phyloP scores from a whole-genome alignment of 2,113 vertebrate species.

The Siphamia tubifer region DNA sequence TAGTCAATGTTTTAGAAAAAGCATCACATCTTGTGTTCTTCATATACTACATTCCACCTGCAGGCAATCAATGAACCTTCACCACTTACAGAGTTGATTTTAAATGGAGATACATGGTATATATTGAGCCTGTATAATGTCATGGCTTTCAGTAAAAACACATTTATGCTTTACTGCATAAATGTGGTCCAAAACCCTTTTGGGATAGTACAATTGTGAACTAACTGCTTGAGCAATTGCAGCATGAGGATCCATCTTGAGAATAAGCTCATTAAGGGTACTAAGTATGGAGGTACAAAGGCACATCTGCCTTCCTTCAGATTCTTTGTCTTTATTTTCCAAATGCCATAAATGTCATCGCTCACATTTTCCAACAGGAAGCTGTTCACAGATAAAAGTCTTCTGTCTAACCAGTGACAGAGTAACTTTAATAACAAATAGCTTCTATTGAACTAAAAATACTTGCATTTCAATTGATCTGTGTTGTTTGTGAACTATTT shows the following conservation, averaged over 20 bases:
- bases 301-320: constrained; percentile 22
- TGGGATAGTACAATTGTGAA: constrained; percentile 2
- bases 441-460: constrained; percentile 56
- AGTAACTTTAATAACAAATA: constrained; percentile 59
- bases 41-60: constrained; percentile 10
- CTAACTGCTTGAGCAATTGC: background rate
- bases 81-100: constrained; percentile 21
- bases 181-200: constrained; percentile 18
- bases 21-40: constrained; percentile 42
- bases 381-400: constrained; percentile 45
- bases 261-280: constrained; percentile 36
- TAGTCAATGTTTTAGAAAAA: constrained; percentile 21
- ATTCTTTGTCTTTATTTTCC: constrained; percentile 37
- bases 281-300: background rate
- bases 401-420: constrained; percentile 11
- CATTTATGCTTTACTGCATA: constrained; percentile 12
- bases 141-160: constrained; percentile 23
- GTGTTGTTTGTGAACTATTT: constrained; percentile 56
- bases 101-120: background rate
- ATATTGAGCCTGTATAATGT: constrained; percentile 26
- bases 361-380: constrained; percentile 54
- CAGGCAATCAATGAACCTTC: constrained; percentile 25
- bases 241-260: constrained; percentile 23
- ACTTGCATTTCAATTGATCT: constrained; percentile 43
- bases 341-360: constrained; percentile 46